Percentiles rank a stretch among this genome's conserved stretches.
phyloP scores from a whole-genome alignment of 2,888 invertebrate genomes.

The Ochropleura leucogaster region DNA sequence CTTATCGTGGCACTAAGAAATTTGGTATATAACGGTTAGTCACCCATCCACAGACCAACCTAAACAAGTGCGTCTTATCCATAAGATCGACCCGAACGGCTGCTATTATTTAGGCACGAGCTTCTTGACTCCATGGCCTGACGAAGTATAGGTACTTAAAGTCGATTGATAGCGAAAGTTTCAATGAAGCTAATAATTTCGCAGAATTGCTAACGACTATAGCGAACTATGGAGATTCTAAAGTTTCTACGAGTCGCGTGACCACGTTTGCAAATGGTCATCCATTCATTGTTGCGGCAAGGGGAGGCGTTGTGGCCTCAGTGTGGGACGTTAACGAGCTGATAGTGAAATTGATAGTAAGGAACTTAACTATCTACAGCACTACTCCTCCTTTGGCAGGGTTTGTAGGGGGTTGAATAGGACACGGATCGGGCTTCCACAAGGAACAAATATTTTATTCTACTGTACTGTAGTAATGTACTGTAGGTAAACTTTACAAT shows the following conservation, averaged over 20 bases:
- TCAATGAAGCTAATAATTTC: background rate
- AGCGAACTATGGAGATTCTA: background rate
- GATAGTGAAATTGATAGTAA: slow-evolving; percentile 41
- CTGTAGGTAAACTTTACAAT: too few species aligned
- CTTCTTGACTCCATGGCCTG: background rate
- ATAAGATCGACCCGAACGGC: too few species aligned
- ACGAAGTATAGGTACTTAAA: slow-evolving; percentile 3
- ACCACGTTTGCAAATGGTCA: slow-evolving; percentile 35
- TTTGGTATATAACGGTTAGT: too few species aligned
- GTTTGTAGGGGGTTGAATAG: background rate
- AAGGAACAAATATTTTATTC: background rate
- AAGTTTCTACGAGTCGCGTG: slow-evolving; percentile 29
- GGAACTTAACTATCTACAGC: slow-evolving; percentile 9
- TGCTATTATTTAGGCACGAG: too few species aligned
- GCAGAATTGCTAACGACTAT: slow-evolving; percentile 11
- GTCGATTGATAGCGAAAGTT: background rate
- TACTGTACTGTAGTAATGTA: background rate
- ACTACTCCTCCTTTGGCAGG: background rate
- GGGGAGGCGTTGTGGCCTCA: slow-evolving; percentile 15
- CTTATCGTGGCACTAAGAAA: too few species aligned
- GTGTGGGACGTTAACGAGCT: slow-evolving; percentile 38
- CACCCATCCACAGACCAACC: too few species aligned
- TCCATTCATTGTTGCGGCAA: slow-evolving; percentile 30
- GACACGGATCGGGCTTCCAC: background rate
- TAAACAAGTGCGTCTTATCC: too few species aligned